Percentiles rank a stretch among this genome's conserved stretches.
These are phyloP conservation scores for Brachyrhaphis roseni DNA, from an alignment of 2,797 vertebrate genomes.

Conservation along the genomic window DNA sequence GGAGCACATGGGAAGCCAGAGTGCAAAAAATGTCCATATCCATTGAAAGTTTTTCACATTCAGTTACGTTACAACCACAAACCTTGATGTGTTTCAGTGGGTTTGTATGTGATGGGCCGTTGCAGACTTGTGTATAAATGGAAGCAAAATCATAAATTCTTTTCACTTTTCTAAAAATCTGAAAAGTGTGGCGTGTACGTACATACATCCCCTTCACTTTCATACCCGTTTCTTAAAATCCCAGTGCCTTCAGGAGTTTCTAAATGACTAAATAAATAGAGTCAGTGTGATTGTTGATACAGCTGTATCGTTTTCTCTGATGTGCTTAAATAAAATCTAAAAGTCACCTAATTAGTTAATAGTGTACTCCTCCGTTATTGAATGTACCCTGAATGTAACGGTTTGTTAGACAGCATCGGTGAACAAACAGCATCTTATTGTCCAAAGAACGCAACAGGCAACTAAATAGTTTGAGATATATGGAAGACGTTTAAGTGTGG, in stretches of 20 bases:
- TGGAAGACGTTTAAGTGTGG: not conserved
- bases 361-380: not conserved
- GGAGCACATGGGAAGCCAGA: not conserved
- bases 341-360: not conserved
- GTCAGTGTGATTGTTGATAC: not conserved
- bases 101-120: not conserved
- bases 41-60: not conserved
- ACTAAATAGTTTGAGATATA: not conserved
- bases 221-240: not conserved
- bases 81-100: not conserved
- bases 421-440: not conserved
- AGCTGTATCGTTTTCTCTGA: not conserved
- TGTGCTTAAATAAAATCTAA: not conserved
- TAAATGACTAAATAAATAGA: not conserved
- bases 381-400: not conserved
- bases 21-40: not conserved
- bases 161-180: not conserved
- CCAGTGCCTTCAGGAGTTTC: not conserved
- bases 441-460: not conserved
- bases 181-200: not conserved
- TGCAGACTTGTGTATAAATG: not conserved
- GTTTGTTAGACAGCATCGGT: not conserved
- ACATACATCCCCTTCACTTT: not conserved
- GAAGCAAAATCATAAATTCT: not conserved
- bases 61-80: not conserved